Conservation (phyloP, 2,113 vertebrate genomes). For the Mustela lutreola region DNA sequence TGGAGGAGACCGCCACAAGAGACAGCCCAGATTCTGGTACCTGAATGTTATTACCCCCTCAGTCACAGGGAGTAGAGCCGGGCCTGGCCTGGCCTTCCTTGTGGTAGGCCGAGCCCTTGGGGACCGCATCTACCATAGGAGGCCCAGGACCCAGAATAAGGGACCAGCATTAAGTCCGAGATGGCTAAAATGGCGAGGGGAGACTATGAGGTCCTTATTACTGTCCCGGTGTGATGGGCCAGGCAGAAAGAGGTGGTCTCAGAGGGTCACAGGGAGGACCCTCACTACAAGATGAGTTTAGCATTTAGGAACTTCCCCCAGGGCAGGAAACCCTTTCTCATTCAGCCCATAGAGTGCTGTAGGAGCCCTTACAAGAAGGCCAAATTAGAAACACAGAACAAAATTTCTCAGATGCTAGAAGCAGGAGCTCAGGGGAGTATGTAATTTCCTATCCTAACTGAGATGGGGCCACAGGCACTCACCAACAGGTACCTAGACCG, state of each 20-base stretch:
- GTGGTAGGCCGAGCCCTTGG: background rate
- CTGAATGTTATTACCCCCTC: too few relatives aligned
- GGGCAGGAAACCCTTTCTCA: background rate
- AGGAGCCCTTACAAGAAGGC: background rate
- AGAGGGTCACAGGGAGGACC: background rate
- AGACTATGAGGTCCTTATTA: background rate
- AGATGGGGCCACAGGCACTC: background rate
- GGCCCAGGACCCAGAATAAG: background rate
- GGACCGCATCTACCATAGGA: background rate
- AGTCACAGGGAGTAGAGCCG: background rate
- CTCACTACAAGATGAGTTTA: too few relatives aligned
- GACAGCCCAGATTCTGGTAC: background rate
- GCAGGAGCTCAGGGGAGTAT: too few relatives aligned
- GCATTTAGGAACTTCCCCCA: background rate
- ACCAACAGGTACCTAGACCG: background rate
- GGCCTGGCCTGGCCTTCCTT: background rate
- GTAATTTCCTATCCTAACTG: background rate
- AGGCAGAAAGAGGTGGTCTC: background rate
- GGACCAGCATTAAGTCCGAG: background rate
- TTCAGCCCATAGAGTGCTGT: background rate
- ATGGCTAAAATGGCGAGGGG: background rate
- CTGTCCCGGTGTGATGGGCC: background rate
- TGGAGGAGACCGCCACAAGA: background rate
- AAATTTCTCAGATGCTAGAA: background rate
- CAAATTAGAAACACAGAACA: background rate